Evolutionary conservation across 2,113 vertebrate species (phyloP), one percentile per base, ranked within the genome.

Genomic region (Lepisosteus oculatus): DNA sequence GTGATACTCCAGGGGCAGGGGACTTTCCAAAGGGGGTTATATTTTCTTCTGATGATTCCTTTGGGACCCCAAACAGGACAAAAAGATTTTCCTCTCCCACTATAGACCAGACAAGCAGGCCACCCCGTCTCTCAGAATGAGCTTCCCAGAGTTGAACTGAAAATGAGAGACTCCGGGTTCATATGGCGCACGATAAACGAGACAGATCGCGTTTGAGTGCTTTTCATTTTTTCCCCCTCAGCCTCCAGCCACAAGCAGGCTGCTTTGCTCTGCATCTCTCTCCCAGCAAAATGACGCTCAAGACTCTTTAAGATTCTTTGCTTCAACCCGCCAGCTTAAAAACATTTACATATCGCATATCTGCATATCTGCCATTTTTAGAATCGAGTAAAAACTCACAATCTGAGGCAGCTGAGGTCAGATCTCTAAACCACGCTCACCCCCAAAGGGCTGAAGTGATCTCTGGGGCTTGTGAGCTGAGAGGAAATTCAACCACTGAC

Each of bases 401-500:
- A 59, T n/a, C 11, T 6, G 29, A 77, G 81, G 83, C 81, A 81
- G 74, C 8, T 71, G 75, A 82, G 84, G 81, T 87, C 82, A 89
- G 85, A 86, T 86, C 82, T 82, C 83, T 83, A 80, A 74, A 78
- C 85, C 72, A 74, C 67, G 78, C 78, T 79, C 85, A 82, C 85
- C 83, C 8, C 83, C 3, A 70, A 85, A 83, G 85, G 82, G 74
- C 76, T 84, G 85, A 89, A 87, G 85, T 89, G 86, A 87, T 88
- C 57, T 87, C 87, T 80, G 79, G 84, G 80, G 79, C 80, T 15
- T 3, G 57, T 8, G 57, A 3, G 12, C 69, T 74, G 72, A 72
- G 82, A 69, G 78, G 78, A 81, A 85, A 80, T 85, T 85, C 89
- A 89, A 89, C 82, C 86, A 83, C 84, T 85, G 83, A 88, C 84